phyloP scores from a whole-genome alignment of 2,113 vertebrate species.

The Paedocypris sp. region DNA sequence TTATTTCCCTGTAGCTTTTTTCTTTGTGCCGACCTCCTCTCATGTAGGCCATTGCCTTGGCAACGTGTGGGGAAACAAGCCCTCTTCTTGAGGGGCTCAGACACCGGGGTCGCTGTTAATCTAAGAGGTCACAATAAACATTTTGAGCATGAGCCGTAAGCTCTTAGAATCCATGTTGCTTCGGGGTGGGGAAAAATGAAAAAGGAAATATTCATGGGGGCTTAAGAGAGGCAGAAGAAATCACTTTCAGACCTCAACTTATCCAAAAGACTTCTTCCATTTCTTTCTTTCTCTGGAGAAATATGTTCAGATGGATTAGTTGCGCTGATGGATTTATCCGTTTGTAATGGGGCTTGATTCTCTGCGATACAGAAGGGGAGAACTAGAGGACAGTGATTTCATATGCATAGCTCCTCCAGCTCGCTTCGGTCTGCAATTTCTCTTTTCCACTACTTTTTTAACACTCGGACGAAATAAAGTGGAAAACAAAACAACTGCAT shows the following conservation, averaged over 20 bases:
- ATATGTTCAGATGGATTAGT: constrained; percentile 16
- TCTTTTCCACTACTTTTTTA: background rate
- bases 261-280: background rate
- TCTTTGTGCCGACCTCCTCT: constrained; percentile 44
- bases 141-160: constrained; percentile 48
- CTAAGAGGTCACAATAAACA: constrained; percentile 55
- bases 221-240: constrained; percentile 30
- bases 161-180: constrained; percentile 47
- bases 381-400: background rate
- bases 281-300: background rate
- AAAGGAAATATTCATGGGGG: constrained; percentile 37
- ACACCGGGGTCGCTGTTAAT: constrained; percentile 57
- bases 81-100: constrained; percentile 49
- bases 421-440: background rate
- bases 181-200: constrained; percentile 28
- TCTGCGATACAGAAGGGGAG: constrained; percentile 22
- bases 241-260: constrained; percentile 11
- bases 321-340: constrained; percentile 17
- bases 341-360: constrained; percentile 25
- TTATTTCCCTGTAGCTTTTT: constrained; percentile 21
- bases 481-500: too few relatives aligned
- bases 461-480: background rate
- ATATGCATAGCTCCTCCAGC: constrained; percentile 7
- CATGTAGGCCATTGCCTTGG: constrained; percentile 55
- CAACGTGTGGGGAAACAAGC: constrained; percentile 56